phyloP scores from a whole-genome alignment of 1,140 invertebrate species.

The Heliothis subflexa region DNA sequence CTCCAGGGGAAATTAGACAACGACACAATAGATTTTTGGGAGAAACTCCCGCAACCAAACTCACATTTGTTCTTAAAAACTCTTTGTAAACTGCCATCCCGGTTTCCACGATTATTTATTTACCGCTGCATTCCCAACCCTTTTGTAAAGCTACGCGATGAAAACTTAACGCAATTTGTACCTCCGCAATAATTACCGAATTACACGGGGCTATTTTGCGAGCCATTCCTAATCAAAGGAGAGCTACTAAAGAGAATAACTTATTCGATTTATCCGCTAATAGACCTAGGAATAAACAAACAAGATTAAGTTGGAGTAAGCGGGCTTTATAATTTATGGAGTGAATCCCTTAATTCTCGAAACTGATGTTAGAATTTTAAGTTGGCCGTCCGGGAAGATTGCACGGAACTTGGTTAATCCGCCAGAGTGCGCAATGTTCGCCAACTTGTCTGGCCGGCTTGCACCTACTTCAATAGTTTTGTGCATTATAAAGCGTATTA shows the following conservation, averaged over 20 bases:
- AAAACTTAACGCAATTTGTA: conserved; percentile 67
- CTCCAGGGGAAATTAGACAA: conserved; percentile 62
- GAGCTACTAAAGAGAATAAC: conserved; percentile 77
- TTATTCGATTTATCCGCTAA: conserved; percentile 80
- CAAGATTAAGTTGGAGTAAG: conserved; percentile 76
- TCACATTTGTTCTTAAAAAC: conserved; percentile 28
- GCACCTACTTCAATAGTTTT: conserved; percentile 45
- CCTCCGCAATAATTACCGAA: conserved; percentile 68
- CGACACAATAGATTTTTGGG: conserved; percentile 39
- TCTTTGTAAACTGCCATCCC: background rate
- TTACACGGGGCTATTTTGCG: conserved; percentile 64
- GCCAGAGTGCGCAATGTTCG: conserved; percentile 64
- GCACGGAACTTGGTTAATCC: conserved; percentile 79
- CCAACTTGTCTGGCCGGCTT: conserved; percentile 46
- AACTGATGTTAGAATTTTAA: conserved; percentile 84
- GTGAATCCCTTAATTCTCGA: conserved; percentile 74
- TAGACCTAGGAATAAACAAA: conserved; percentile 79
- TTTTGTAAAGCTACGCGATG: conserved; percentile 52
- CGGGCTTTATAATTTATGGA: conserved; percentile 79
- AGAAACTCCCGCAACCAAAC: conserved; percentile 1
- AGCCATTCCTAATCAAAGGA: conserved; percentile 65
- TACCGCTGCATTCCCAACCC: conserved; percentile 47
- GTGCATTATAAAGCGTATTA: conserved; percentile 43
- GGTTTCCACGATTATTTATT: conserved; percentile 51
- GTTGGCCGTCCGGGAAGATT: conserved; percentile 74